Evolutionary conservation across 2,113 vertebrate species (phyloP).

Genomic region (Spheniscus mendiculus): DNA sequence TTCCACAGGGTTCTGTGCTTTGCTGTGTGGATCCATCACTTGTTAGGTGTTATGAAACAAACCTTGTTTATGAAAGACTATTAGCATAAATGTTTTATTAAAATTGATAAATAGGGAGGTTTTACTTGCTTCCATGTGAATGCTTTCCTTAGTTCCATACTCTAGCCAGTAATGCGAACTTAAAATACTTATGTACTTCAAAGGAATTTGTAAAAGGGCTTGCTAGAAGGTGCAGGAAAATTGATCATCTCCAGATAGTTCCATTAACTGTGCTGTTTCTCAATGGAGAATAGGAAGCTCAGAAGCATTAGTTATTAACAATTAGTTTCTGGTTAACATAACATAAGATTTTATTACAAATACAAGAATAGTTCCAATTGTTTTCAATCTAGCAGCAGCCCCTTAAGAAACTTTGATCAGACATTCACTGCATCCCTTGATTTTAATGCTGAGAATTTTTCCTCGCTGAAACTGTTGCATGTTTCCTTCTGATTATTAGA

Average conservation of each 20-base stretch:
- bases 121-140: neutral
- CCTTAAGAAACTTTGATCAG: neutral
- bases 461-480: rapidly evolving
- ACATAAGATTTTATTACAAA: neutral
- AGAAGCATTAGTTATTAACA: neutral
- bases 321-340: neutral
- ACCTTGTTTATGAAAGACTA: neutral
- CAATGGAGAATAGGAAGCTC: neutral
- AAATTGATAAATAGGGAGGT: neutral
- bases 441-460: neutral
- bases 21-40: neutral
- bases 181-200: neutral
- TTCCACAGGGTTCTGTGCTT: neutral
- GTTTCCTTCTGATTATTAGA: neutral
- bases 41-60: neutral
- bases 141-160: neutral
- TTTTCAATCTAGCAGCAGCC: neutral
- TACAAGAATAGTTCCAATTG: neutral
- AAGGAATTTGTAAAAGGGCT: neutral
- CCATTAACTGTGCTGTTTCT: neutral
- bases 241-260: neutral
- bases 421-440: neutral
- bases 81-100: neutral
- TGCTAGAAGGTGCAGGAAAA: neutral
- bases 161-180: neutral